A percentile compares a stretch with the other conserved stretches of the same genome.
Conservation (phyloP, 2,113 vertebrate species). For the Lynx canadensis region DNA sequence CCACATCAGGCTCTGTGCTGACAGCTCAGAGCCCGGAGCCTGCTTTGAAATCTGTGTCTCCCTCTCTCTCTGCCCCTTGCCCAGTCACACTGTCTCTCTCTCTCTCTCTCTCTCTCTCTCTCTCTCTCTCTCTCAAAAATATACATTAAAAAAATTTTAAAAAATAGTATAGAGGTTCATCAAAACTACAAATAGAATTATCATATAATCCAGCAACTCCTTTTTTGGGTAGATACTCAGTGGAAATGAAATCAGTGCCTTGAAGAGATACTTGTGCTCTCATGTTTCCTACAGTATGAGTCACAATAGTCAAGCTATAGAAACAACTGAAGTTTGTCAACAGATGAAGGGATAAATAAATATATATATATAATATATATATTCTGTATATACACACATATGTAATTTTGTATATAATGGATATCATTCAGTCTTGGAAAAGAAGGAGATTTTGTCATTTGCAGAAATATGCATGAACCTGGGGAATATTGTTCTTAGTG, state of each 20-base stretch:
- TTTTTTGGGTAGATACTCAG: background rate
- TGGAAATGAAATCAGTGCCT: background rate
- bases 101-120: too few relatives aligned
- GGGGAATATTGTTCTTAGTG: background rate
- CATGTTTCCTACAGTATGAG: background rate
- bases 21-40: too few relatives aligned
- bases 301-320: background rate
- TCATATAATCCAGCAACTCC: background rate
- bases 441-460: background rate
- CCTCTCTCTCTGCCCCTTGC: too few relatives aligned
- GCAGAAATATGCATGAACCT: background rate
- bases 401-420: background rate
- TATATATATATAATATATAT: background rate
- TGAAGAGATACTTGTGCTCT: background rate
- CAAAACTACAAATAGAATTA: background rate
- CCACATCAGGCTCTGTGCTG: too few relatives aligned
- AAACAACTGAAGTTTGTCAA: background rate
- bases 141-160: too few relatives aligned
- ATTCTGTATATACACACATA: background rate
- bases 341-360: background rate
- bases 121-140: too few relatives aligned
- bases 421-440: background rate
- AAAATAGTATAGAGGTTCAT: background rate
- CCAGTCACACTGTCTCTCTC: too few relatives aligned
- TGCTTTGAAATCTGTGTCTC: too few relatives aligned